A percentile compares a stretch with the other conserved stretches of the same genome.
Evolutionary conservation across 2,888 invertebrate genomes (phyloP).

Genomic region (Tinea trinotella): DNA sequence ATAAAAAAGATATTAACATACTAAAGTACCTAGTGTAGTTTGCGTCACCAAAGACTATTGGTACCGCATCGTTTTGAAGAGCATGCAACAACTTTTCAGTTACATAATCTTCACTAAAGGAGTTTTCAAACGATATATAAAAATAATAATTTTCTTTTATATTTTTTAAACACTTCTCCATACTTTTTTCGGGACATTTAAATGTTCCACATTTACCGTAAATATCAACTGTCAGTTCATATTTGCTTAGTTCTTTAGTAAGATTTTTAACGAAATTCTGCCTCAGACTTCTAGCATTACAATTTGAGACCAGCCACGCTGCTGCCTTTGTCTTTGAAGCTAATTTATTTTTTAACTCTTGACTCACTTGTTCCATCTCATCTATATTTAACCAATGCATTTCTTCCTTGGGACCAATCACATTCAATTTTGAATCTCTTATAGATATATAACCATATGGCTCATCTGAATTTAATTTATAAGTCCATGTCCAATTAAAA

Average conservation of each 20-base stretch:
- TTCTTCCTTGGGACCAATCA: slow-evolving; percentile 17
- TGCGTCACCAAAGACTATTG: slow-evolving; percentile 16
- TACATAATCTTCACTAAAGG: slow-evolving; percentile 19
- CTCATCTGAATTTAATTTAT: slow-evolving; percentile 24
- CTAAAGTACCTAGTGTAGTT: slow-evolving; percentile 15
- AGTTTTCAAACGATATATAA: slow-evolving; percentile 19
- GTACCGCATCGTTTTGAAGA: slow-evolving; percentile 14
- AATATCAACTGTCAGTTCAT: slow-evolving; percentile 19
- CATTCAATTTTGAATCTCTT: slow-evolving; percentile 13
- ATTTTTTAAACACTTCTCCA: slow-evolving; percentile 14
- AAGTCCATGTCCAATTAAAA: slow-evolving; percentile 28
- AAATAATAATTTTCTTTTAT: slow-evolving; percentile 13
- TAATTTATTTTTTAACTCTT: slow-evolving; percentile 14
- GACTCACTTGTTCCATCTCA: background rate
- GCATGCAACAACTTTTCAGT: slow-evolving; percentile 18
- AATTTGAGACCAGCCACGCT: slow-evolving; percentile 22
- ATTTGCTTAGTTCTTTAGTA: slow-evolving; percentile 1
- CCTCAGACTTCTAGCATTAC: slow-evolving; percentile 13
- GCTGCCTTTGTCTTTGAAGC: slow-evolving; percentile 19
- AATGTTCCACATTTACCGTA: slow-evolving; percentile 20
- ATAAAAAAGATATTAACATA: background rate
- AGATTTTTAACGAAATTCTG: slow-evolving; percentile 19
- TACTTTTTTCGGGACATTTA: slow-evolving; percentile 7
- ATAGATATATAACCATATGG: slow-evolving; percentile 25
- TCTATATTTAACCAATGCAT: slow-evolving; percentile 19